Evolutionary conservation across 2,888 invertebrate species (phyloP).

Genomic region (Eupeodes luniger): DNA sequence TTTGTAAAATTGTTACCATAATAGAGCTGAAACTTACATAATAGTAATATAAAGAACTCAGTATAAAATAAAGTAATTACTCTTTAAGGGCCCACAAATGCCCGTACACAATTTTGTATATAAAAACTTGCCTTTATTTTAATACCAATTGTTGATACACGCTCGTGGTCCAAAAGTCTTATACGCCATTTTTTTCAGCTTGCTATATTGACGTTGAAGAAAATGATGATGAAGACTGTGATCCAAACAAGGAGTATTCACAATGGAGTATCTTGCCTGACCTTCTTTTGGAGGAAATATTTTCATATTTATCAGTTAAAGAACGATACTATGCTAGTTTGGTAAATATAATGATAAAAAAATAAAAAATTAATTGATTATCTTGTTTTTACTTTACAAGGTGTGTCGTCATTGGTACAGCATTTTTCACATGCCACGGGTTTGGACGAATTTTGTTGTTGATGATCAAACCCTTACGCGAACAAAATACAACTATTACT

Average conservation of each 20-base stretch:
- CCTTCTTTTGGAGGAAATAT: conserved; percentile 89
- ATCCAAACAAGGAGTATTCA: conserved; percentile 84
- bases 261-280: conserved; percentile 89
- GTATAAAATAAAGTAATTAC: too few species aligned
- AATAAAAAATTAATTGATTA: neutral
- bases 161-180: too few species aligned
- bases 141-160: too few species aligned
- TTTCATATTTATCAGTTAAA: conserved; percentile 87
- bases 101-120: too few species aligned
- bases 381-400: conserved; percentile 72
- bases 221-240: conserved; percentile 81
- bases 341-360: conserved; percentile 84
- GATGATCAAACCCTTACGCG: conserved; percentile 90
- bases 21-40: too few species aligned
- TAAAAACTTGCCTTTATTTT: too few species aligned
- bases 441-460: conserved; percentile 91
- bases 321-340: conserved; percentile 91
- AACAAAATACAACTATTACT: conserved; percentile 91
- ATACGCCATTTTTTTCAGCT: conserved; percentile 80
- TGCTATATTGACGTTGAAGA: conserved; percentile 85
- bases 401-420: conserved; percentile 86
- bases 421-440: conserved; percentile 88
- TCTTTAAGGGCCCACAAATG: too few species aligned
- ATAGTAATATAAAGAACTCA: too few species aligned
- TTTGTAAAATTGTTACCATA: too few species aligned